Conservation (phyloP, 2,888 invertebrate genomes). For the Zaprionus bogoriensis region DNA sequence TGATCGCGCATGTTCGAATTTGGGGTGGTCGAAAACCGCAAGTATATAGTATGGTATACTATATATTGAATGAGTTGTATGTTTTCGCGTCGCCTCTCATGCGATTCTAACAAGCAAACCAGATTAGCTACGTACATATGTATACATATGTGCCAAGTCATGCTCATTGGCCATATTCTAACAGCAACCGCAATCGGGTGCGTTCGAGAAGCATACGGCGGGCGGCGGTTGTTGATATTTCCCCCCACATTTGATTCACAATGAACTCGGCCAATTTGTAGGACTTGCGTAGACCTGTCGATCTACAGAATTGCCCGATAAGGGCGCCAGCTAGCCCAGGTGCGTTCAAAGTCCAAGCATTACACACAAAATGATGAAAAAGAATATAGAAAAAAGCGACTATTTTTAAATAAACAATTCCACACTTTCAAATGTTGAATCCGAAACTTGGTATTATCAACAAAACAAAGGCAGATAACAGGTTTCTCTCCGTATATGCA, state of each 20-base stretch:
- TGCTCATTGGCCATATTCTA: conserved; percentile 50
- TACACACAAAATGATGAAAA: conserved; percentile 9
- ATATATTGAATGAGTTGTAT: conserved; percentile 12
- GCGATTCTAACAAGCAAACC: conserved; percentile 45
- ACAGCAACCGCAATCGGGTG: conserved; percentile 14
- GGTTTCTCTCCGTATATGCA: background rate
- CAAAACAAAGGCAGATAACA: conserved; percentile 14
- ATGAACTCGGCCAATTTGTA: conserved; percentile 17
- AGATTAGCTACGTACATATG: conserved; percentile 19
- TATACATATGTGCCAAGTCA: conserved; percentile 42
- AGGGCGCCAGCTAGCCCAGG: conserved; percentile 8
- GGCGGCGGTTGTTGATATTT: conserved; percentile 10
- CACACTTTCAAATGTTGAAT: conserved; percentile 17
- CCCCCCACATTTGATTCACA: conserved; percentile 14
- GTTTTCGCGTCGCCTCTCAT: conserved; percentile 42
- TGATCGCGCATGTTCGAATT: background rate
- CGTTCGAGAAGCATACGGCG: conserved; percentile 13
- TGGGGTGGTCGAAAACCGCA: background rate
- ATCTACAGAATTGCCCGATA: conserved; percentile 20
- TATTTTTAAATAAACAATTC: background rate
- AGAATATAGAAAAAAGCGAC: background rate
- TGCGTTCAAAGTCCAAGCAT: conserved; percentile 33
- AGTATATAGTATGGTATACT: background rate
- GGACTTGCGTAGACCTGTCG: conserved; percentile 5
- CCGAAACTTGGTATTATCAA: conserved; percentile 12